Conservation (phyloP, 2,113 vertebrate genomes). For the Scopus umbretta region DNA sequence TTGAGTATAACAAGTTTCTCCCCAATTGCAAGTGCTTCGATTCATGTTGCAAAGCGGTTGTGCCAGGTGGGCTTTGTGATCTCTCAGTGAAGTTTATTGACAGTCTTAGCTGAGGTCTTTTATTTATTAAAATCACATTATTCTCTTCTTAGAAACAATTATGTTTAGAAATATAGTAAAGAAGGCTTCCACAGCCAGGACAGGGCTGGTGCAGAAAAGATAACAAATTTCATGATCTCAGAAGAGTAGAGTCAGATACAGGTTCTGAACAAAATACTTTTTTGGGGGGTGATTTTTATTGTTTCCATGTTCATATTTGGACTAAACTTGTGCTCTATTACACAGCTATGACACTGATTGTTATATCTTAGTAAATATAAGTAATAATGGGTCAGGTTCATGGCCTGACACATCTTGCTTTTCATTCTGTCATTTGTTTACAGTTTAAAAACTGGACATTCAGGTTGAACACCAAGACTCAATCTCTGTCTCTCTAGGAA, state of each 20-base stretch:
- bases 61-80: neutral
- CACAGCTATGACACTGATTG: neutral
- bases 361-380: neutral
- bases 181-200: neutral
- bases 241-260: neutral
- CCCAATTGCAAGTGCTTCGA: neutral
- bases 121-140: neutral
- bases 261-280: neutral
- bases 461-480: neutral
- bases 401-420: neutral
- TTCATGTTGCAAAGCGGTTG: neutral
- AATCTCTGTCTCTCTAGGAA: neutral
- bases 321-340: neutral
- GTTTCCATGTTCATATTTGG: neutral
- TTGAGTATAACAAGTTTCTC: slow-evolving; percentile 8
- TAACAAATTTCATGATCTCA: neutral
- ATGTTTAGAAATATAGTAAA: neutral
- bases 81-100: neutral
- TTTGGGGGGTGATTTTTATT: neutral
- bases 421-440: neutral
- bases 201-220: neutral
- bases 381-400: neutral
- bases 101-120: neutral
- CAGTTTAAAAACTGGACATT: neutral
- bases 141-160: neutral